Base-by-base conservation (phyloP, 2,888 invertebrate species). In the Cylindroiulus punctatus region DNA sequence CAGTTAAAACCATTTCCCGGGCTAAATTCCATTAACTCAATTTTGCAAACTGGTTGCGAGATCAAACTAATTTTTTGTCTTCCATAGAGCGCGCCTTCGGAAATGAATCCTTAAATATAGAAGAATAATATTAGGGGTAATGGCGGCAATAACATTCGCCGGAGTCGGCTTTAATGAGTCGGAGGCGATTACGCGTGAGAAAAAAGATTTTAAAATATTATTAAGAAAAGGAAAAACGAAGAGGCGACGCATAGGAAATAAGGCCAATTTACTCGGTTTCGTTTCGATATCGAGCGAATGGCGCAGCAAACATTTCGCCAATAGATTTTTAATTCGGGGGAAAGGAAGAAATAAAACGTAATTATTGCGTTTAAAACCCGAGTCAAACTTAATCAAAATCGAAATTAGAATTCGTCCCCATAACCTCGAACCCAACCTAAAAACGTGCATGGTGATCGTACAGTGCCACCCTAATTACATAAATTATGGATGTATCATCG, bases 21-120 rank as follows among this genome's bases (percentile, higher is more conserved):
- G 26, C 52, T 26, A 84, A 84, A 84, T 84, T 84, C 84, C 84
- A 84, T 84, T 84, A 84, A 84, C 84, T 84, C 44, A 52, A 84
- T 47, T 84, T 83, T 30, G 7, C 19, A 44, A 84, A 40, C 83
- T 42, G 40, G 19, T 26, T 22, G 83, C 32, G n/a, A 22, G 40
- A 40, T 42, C 83, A 83, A 40, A 83, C 42, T 83, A 40, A 42
- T 42, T 42, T 83, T 82, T 42, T 40, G 26, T 42, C 14, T 1
- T 22, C 83, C 22, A 36, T 40, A 40, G n/a, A 26, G 5, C 30
- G 19, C 22, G 36, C 32, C 22, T 12, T 40, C 32, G 83, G 40
- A 83, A 83, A 40, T 42, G 42, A 42, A 83, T 83, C 83, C 83
- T 83, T 83, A 42, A 42, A 83, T 42, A 40, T 32, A 42, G 83